Evolutionary conservation across 2,888 invertebrate genomes (phyloP), one percentile per base, ranked within the genome.

Genomic region (Drosophila testacea): DNA sequence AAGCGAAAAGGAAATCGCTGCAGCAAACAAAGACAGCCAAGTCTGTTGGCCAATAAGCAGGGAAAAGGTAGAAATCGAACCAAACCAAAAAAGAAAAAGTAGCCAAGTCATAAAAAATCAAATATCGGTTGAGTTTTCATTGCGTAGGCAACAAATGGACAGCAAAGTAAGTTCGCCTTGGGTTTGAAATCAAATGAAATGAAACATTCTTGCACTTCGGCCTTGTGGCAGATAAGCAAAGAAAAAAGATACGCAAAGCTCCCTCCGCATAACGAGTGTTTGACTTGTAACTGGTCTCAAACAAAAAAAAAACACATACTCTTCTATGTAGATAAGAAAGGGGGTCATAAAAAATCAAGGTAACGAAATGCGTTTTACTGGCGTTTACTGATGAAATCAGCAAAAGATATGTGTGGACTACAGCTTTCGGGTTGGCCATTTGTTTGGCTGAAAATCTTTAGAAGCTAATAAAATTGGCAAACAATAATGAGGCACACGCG

Each of bases 381-480:
- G 44, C 63, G 44, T 64, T 77, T 88, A 75, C 89, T 86, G 85
- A 88, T 90, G 78, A 86, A 83, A 90, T 90, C 85, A 83, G 87
- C 87, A 76, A 77, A 69, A 79, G 74, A 71, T 70, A 74, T 63
- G 72, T 50, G 52, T 27, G 16, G 16, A 41, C 22, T 34, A 28
- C 11, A 28, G 48, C 46, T 50, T 70, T 51, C 11, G 42, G 30
- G 16, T 10, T 47, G 54, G 59, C 65, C 60, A 46, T 69, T 61
- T 55, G 56, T 32, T 71, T 62, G 66, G 61, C 62, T 74, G 70
- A 60, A 86, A 89, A 82, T 85, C 89, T 78, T 80, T 80, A 48
- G 68, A 74, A 83, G 76, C 89, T 70, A 73, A 90, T 86, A 90
- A 90, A 86, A 73, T 68, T 41, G 81, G 64, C 69, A 76, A 80